Evolutionary conservation across 1,140 invertebrate species (phyloP).

Genomic region (Drosophila parabipectinata): DNA sequence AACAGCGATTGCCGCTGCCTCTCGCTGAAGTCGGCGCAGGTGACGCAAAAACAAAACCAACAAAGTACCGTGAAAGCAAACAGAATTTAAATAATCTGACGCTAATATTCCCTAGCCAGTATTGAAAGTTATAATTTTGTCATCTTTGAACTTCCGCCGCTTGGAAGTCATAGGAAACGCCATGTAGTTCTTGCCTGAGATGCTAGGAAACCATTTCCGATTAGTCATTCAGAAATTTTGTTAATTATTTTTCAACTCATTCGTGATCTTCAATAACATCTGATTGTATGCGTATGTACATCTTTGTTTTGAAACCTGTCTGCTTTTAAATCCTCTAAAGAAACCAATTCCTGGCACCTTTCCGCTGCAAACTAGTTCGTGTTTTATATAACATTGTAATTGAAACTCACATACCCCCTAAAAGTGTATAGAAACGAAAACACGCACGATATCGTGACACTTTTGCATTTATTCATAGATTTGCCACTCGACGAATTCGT

Average conservation of each 20-base stretch:
- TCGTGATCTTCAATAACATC: no score
- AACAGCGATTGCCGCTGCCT: slow-evolving; percentile 17
- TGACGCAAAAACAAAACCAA: slow-evolving; percentile 32
- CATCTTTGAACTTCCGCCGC: not conserved
- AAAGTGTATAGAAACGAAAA: not conserved
- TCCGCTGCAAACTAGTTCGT: no score
- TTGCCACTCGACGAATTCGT: slow-evolving; percentile 28
- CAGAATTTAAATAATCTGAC: slow-evolving; percentile 4
- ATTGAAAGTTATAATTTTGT: not conserved
- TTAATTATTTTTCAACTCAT: no score
- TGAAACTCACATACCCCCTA: not conserved
- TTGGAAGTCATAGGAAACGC: not conserved
- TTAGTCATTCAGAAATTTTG: no score
- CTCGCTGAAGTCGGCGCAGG: slow-evolving; percentile 36
- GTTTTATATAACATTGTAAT: not conserved
- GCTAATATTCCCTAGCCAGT: not conserved
- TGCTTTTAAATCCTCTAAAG: no score
- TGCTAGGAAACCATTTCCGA: not conserved
- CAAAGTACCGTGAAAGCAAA: slow-evolving; percentile 12
- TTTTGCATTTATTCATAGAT: slow-evolving; percentile 35
- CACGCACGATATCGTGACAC: slow-evolving; percentile 20
- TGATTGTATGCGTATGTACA: no score
- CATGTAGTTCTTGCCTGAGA: not conserved
- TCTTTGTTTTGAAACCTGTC: no score
- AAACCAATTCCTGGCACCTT: not conserved